Base-by-base conservation (phyloP, 2,797 vertebrate species). In the Tapirus indicus region DNA sequence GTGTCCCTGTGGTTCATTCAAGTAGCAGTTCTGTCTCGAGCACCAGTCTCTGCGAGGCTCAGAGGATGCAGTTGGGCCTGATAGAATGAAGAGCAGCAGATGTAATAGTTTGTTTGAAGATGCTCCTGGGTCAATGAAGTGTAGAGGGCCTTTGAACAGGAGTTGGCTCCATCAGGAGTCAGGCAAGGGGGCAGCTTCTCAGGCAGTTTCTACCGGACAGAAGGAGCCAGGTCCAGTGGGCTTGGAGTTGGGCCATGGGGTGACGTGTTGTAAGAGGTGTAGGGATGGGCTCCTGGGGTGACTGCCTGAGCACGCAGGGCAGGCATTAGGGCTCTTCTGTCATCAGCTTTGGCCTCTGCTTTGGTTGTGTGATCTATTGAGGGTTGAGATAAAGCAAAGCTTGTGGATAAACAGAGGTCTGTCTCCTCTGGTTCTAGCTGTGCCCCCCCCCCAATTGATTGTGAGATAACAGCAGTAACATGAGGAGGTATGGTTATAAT, bases 351-450 rank as follows among this genome's bases (percentile, higher is more conserved):
- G 29, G 38, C 74, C 20, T 60, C 47, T 80, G 56, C 83, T 86
- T 88, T n/a, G 54, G 52, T 77, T 54, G 56, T 88, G 69, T 74
- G 84, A 66, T 83, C 86, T 94, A 77, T 64, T 62, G 60, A 88
- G 44, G 68, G 64, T 5, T 52, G 92, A 87, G 93, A n/a, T 68
- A 52, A 78, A 83, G 71, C 77, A 77, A 23, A 69, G 78, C 91
- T 90, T 84, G 85, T 83, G 27, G 38, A 23, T 97, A 88, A 80
- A 93, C 77, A 89, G 64, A 90, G 62, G n/a, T n/a, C 91, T 62
- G 14, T 60, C 52, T 79, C 13, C 41, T 35, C 16, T 0, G 1
- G 38, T 77, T 89, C 91, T 29, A 3, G n/a, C 77, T 91, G 71
- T 23, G 1, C 17, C 1, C 13, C 8, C 10, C 11, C 0, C 1